Evolutionary conservation across 2,113 vertebrate genomes (phyloP), one percentile per base, ranked within the genome.

Genomic region (Clarias gariepinus): DNA sequence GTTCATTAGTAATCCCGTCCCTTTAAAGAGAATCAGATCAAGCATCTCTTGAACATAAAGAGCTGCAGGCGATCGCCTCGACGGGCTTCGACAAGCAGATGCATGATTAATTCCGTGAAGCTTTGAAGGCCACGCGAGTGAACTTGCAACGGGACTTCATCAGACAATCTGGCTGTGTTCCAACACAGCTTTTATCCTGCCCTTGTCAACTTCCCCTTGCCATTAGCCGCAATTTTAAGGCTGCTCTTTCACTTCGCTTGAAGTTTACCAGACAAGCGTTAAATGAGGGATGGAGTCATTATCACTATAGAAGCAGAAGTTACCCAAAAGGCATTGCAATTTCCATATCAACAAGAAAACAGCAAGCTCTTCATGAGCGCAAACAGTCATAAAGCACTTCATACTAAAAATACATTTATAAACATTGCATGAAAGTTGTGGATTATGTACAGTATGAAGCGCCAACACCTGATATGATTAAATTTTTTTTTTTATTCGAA

Each of bases 251-350:
- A 15, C 41, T 15, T 13, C 13, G 11, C 28, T 81, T 61, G 55
- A 81, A 60, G 78, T 81, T 81, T 61, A 61, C 9, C 57, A 61
- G 55, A 23, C 30, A 4, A 61, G 2, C 10, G 33, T 36, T 81
- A 60, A 81, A 81, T 5, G 57, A 80, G 55, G 18, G 18, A 80
- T 36, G 28, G 78, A 81, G 30, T 61, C 30, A 61, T 81, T 81
- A 81, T 81, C 78, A 61, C 18, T 61, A 61, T 21, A 60, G 30
- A 36, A 60, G 57, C 78, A 60, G 30, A 30, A 12, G 19, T 81
- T 81, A 61, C 78, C 78, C 53, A 60, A 57, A 41, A 81, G 57
- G 78, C 78, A 36, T 81, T 25, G 78, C 57, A 18, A 78, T 78
- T 78, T 55, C n/a, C 52, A 36, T 60, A 61, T 81, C 30, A 79